Evolutionary conservation across 2,113 vertebrate genomes (phyloP).

Genomic region (Mungos mungo): DNA sequence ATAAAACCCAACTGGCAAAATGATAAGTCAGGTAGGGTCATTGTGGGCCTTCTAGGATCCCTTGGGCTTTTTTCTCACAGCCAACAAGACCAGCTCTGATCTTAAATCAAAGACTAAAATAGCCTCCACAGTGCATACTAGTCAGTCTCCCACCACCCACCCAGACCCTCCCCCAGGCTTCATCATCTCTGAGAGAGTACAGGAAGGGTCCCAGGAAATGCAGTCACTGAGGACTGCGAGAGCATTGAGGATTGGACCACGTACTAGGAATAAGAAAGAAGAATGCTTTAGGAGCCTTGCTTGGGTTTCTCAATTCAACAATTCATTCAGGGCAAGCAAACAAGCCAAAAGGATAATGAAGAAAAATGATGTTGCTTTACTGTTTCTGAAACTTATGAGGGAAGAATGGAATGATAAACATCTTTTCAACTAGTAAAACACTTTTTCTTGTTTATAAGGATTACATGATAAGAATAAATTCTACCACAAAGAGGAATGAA

Average conservation of each 20-base stretch:
- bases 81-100: background rate
- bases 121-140: background rate
- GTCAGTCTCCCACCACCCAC: background rate
- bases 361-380: constrained; percentile 11
- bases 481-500: constrained; percentile 6
- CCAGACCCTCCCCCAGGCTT: background rate
- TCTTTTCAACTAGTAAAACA: constrained; percentile 8
- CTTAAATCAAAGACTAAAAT: background rate
- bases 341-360: background rate
- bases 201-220: background rate
- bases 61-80: background rate
- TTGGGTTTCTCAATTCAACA: constrained; percentile 27
- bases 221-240: background rate
- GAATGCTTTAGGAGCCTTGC: background rate
- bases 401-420: background rate
- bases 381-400: background rate
- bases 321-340: constrained; percentile 1
- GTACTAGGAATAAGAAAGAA: background rate
- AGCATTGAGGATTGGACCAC: background rate
- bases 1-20: constrained; percentile 3
- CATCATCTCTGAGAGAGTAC: background rate
- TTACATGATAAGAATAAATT: constrained; percentile 30
- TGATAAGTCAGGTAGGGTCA: background rate
- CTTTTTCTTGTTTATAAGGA: constrained; percentile 27
- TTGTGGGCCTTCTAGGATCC: background rate